A percentile compares a stretch with the other conserved stretches of the same genome.
These are phyloP conservation scores for Ephestia elutella DNA, from an alignment of 1,140 invertebrate species.

Conservation along the genomic window DNA sequence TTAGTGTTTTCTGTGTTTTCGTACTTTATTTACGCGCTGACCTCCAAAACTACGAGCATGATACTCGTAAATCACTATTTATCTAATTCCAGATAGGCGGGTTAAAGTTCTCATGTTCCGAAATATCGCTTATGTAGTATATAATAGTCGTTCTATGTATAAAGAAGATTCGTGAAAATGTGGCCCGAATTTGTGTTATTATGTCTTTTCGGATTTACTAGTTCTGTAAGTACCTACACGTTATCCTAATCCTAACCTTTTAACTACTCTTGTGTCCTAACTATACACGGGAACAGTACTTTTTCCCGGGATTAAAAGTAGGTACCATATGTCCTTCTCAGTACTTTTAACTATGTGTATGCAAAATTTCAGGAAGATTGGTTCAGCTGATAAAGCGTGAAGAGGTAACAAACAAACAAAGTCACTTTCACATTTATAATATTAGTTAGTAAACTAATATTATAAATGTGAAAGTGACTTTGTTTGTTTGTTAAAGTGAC, in stretches of 20 bases:
- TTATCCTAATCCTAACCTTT: no score
- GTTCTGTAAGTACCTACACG: conserved; percentile 33
- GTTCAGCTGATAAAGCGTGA: no score
- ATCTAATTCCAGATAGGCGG: conserved; percentile 15
- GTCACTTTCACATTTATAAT: no score
- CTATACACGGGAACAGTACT: no score
- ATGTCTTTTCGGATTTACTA: conserved; percentile 28
- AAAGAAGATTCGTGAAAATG: conserved; percentile 26
- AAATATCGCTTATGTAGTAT: conserved; percentile 13
- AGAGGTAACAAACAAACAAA: no score
- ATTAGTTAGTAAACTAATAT: no score
- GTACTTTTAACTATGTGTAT: no score
- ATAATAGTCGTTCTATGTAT: not conserved
- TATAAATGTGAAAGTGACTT: no score
- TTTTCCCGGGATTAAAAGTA: no score
- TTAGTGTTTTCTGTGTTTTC: not conserved
- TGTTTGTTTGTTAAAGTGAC: no score
- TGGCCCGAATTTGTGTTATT: conserved; percentile 39
- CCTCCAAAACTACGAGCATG: not conserved
- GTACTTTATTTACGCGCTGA: not conserved
- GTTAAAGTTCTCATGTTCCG: conserved; percentile 18
- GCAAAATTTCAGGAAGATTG: no score
- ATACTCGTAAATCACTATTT: not conserved
- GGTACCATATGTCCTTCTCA: no score
- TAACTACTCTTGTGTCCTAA: not conserved